Base-by-base conservation (phyloP, 2,113 vertebrate genomes). In the Bufo bufo region DNA sequence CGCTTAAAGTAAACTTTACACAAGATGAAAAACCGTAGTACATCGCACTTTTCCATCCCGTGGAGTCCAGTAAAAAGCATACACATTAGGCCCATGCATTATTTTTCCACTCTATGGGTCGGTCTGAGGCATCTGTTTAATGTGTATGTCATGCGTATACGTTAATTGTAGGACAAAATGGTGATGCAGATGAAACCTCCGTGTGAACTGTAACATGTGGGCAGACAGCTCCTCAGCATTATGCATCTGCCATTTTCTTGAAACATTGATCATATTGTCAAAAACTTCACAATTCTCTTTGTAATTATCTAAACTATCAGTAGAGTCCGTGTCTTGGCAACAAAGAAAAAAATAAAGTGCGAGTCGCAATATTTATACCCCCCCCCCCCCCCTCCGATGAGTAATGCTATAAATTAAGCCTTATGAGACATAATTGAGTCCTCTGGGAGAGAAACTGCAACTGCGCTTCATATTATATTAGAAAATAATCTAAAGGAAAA, bases 341-440 rank as follows among this genome's bases (percentile, higher is more conserved):
- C 45, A 49, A 75, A 75, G 72, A 50, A 20, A 82, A 50, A 82
- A 43, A 75, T 61, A 77, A 61, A 14, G 61, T 49, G 69, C 14
- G 17, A 82, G 52, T 45, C 16, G 54, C 47, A 74, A 65, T 88
- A 77, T 77, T 61, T 77, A 19, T 50, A 4, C 19, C 9, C 71
- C 43, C 71, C 33, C 43, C 50, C 66, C 47, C 16, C 4, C 19
- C 59, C 19, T 58, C 63, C 13, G 75, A 33, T 63, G 59, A 63
- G 74, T 83, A 75, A 52, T 54, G 58, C 79, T 58, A 88, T 88
- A 88, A 88, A 88, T 88, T 52, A 83, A 75, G 72, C 47, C 87
- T 88, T 88, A 88, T 82, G 80, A 83, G 80, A 88, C 87, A 88
- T 88, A 88, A 88, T 88, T 83, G 82, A 77, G 79, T 83, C 87